These are phyloP conservation scores for Cosmia trapezina DNA, from an alignment of 2,888 invertebrate species.

Conservation along the genomic window DNA sequence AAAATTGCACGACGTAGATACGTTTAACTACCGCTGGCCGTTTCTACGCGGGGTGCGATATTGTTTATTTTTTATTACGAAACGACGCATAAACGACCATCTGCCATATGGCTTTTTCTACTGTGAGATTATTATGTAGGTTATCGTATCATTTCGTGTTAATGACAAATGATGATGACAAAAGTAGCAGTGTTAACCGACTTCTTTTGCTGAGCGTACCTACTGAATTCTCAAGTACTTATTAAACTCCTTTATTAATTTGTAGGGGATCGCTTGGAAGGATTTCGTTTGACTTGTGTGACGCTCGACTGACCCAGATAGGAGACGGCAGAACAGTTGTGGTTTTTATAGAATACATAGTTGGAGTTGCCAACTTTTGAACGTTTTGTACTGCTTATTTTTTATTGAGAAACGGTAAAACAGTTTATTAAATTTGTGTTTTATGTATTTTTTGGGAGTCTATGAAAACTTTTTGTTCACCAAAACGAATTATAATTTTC, in stretches of 20 bases:
- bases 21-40: no score
- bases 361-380: constrained; percentile 26
- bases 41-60: no score
- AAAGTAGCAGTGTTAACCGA: no score
- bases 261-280: constrained; percentile 1
- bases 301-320: constrained; percentile 51
- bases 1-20: no score
- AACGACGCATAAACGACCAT: no score
- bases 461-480: neutral
- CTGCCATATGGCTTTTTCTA: no score
- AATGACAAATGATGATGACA: no score
- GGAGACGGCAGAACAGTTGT: constrained; percentile 19
- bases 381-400: constrained; percentile 15
- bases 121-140: no score
- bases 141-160: no score
- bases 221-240: neutral
- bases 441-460: neutral
- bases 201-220: no score
- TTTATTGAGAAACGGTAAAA: neutral
- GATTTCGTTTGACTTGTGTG: constrained; percentile 36
- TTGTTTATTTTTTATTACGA: no score
- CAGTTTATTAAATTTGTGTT: constrained; percentile 2
- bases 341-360: constrained; percentile 36
- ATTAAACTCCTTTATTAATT: constrained; percentile 45
- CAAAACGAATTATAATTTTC: neutral